phyloP scores from a whole-genome alignment of 2,888 invertebrate genomes.

The Epinotia brunnichana region DNA sequence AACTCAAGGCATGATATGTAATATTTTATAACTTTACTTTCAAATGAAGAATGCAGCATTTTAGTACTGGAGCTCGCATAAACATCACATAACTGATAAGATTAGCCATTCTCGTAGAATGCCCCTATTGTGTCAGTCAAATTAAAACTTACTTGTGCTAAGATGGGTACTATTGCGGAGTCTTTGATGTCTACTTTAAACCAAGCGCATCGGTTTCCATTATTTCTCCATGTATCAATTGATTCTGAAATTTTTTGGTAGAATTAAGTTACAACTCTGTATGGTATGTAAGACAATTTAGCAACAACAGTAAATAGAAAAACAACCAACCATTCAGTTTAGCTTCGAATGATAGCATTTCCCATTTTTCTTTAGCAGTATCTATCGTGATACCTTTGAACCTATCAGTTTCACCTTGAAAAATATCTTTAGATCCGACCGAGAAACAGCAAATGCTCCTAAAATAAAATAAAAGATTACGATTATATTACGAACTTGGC shows the following conservation, averaged over 20 bases:
- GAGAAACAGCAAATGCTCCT: conserved; percentile 52
- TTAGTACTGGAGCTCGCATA: neutral
- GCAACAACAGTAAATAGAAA: too few species aligned
- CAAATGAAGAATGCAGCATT: neutral
- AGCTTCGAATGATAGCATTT: conserved; percentile 53
- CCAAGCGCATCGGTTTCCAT: conserved; percentile 89
- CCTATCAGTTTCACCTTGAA: conserved; percentile 63
- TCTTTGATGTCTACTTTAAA: conserved; percentile 89
- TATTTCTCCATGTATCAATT: conserved; percentile 86
- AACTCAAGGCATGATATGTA: neutral
- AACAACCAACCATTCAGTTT: conserved; percentile 63
- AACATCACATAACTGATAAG: neutral
- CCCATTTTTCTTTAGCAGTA: conserved; percentile 56
- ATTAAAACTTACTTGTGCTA: conserved; percentile 85
- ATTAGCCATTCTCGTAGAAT: neutral
- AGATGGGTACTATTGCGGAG: conserved; percentile 87
- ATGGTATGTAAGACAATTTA: too few species aligned
- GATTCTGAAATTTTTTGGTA: conserved; percentile 90
- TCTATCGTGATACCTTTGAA: conserved; percentile 72
- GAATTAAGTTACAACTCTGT: too few species aligned
- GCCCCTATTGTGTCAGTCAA: conserved; percentile 1
- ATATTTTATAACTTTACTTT: neutral
- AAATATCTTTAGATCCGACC: conserved; percentile 48
- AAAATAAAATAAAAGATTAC: conserved; percentile 34
- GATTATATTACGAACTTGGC: neutral